These are phyloP conservation scores for Cistogaster globosa DNA, from an alignment of 2,888 invertebrate species.

Conservation along the genomic window DNA sequence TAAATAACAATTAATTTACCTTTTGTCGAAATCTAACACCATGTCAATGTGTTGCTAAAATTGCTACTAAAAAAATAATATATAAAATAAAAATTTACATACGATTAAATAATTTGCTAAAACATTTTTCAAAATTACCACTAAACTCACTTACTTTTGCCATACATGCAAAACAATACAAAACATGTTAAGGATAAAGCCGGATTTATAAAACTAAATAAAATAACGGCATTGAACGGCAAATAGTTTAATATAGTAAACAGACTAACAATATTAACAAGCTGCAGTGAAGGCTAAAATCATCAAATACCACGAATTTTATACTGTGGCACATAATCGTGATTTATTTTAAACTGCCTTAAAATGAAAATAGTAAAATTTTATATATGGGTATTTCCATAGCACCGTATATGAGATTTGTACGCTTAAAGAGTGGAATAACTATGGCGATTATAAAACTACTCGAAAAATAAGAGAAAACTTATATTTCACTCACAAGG, in stretches of 20 bases:
- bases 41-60: neutral
- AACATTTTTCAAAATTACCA: slow-evolving; percentile 22
- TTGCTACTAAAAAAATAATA: neutral
- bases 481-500: too few species aligned
- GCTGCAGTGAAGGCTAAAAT: too few species aligned
- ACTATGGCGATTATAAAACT: too few species aligned
- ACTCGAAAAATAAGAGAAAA: too few species aligned
- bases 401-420: too few species aligned
- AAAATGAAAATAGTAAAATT: neutral
- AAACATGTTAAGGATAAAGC: slow-evolving; percentile 30
- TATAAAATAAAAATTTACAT: slow-evolving; percentile 54
- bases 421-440: too few species aligned
- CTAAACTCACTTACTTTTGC: slow-evolving; percentile 3
- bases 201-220: neutral
- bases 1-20: slow-evolving; percentile 30
- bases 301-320: slow-evolving; percentile 55
- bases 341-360: slow-evolving; percentile 45
- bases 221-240: too few species aligned
- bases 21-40: neutral
- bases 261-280: too few species aligned
- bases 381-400: too few species aligned
- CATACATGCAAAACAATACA: slow-evolving; percentile 13
- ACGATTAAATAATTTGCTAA: slow-evolving; percentile 53
- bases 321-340: slow-evolving; percentile 50
- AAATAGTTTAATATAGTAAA: too few species aligned